Conservation (phyloP, 2,113 vertebrate species). For the Papio anubis region DNA sequence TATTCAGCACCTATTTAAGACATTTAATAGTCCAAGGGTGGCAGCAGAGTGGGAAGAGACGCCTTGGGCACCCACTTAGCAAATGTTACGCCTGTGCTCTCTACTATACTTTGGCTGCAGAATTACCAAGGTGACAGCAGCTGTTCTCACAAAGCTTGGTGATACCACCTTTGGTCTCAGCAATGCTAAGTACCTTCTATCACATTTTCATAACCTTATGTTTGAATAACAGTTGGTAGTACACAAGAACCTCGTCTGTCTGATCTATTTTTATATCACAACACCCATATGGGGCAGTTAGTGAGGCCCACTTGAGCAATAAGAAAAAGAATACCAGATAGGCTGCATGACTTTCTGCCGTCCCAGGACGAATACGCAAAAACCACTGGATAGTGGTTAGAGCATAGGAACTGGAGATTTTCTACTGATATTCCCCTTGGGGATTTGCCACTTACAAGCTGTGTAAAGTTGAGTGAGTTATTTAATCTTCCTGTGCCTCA, state of each 20-base stretch:
- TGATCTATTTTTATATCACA: neutral
- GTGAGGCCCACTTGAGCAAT: neutral
- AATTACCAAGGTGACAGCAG: neutral
- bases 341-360: neutral
- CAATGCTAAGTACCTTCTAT: no score
- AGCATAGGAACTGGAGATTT: neutral
- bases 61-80: rapidly evolving
- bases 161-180: neutral
- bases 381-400: rapidly evolving
- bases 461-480: neutral
- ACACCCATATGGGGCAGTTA: no score
- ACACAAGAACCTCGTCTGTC: neutral
- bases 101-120: rapidly evolving
- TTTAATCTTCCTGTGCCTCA: neutral
- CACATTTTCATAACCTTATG: neutral
- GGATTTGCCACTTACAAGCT: neutral
- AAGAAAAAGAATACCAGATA: neutral
- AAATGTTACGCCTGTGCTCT: rapidly evolving
- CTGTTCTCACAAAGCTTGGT: neutral
- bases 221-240: neutral
- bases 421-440: neutral
- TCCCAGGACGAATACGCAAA: neutral
- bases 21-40: neutral
- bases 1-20: neutral
- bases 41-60: neutral